Evolutionary conservation across 2,888 invertebrate genomes (phyloP).

Genomic region (Tholera decimalis): DNA sequence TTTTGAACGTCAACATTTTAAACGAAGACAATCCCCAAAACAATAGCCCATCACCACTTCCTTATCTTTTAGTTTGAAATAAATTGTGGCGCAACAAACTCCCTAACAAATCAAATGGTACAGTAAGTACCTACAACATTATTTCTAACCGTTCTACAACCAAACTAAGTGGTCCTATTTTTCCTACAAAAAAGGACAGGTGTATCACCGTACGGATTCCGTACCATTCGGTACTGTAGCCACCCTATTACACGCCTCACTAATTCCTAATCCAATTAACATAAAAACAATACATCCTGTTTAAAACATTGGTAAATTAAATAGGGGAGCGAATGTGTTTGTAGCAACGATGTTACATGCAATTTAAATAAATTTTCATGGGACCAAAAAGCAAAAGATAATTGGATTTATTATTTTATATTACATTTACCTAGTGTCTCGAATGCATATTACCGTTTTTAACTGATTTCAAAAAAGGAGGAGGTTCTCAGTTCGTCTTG

Average conservation of each 20-base stretch:
- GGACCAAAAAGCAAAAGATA: not conserved
- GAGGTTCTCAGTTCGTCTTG: too few relatives aligned
- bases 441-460: too few relatives aligned
- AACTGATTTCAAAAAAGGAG: too few relatives aligned
- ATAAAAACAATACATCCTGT: constrained; percentile 65
- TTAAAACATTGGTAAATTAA: constrained; percentile 54
- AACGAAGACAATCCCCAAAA: too few relatives aligned
- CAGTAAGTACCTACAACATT: constrained; percentile 1
- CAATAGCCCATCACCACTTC: too few relatives aligned
- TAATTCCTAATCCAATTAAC: constrained; percentile 62
- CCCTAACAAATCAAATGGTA: too few relatives aligned
- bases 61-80: too few relatives aligned
- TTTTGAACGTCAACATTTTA: too few relatives aligned
- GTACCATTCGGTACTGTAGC: constrained; percentile 49
- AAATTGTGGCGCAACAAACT: too few relatives aligned
- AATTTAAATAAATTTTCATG: constrained; percentile 1
- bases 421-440: not conserved
- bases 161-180: constrained; percentile 19
- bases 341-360: constrained; percentile 6
- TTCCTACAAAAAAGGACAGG: constrained; percentile 21
- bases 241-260: constrained; percentile 60
- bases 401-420: not conserved
- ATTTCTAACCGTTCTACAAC: constrained; percentile 14
- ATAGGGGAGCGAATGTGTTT: constrained; percentile 70
- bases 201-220: constrained; percentile 23